These are phyloP conservation scores for Lindbergichthys nudifrons DNA, from an alignment of 2,797 vertebrate species.

Conservation along the genomic window DNA sequence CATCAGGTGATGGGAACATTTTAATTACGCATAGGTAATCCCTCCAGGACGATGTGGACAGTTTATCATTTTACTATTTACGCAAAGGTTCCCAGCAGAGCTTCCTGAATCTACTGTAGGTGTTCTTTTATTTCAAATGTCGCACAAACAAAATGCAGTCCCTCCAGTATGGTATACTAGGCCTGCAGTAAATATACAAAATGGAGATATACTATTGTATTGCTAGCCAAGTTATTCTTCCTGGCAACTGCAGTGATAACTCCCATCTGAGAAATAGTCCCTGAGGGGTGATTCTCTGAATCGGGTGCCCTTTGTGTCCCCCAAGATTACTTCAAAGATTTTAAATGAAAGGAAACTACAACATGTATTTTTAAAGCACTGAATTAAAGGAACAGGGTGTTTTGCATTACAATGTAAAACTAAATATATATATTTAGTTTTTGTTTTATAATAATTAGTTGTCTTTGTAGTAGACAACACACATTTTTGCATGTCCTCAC, in stretches of 20 bases:
- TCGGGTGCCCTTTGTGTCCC: too few species aligned
- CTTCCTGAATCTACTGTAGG: neutral
- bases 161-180: neutral
- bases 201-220: too few species aligned
- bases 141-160: constrained; percentile 32
- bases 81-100: constrained; percentile 32
- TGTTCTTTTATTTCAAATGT: constrained; percentile 32
- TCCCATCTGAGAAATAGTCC: neutral
- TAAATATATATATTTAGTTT: too few species aligned
- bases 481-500: too few species aligned
- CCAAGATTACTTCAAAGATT: too few species aligned
- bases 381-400: too few species aligned
- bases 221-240: neutral
- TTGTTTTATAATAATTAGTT: too few species aligned
- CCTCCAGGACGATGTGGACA: constrained; percentile 40
- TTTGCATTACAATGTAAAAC: too few species aligned
- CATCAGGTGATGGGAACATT: constrained; percentile 65
- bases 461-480: too few species aligned
- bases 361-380: too few species aligned
- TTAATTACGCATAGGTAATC: constrained; percentile 67
- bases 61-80: constrained; percentile 55
- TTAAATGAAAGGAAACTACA: too few species aligned
- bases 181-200: neutral
- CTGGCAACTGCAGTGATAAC: neutral
- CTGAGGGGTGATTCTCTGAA: too few species aligned